phyloP scores from a whole-genome alignment of 1,140 invertebrate species.

The Drosophila elegans region DNA sequence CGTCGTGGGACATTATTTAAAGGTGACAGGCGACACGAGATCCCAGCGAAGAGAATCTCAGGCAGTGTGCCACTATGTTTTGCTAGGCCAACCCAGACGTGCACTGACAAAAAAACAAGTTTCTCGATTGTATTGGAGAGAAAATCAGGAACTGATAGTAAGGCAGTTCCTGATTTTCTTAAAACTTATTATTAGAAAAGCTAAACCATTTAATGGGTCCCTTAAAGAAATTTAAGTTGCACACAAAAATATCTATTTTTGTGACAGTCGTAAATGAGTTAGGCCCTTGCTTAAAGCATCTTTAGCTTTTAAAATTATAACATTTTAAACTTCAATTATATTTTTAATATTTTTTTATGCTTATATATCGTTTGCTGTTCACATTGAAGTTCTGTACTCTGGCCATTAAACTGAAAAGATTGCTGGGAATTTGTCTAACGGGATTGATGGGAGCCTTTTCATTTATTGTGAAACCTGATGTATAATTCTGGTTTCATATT shows the following conservation, averaged over 20 bases:
- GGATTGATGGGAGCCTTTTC: not conserved
- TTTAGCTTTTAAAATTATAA: too few species aligned
- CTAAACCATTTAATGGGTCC: too few species aligned
- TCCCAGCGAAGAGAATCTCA: slow-evolving; percentile 56
- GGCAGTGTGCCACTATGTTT: slow-evolving; percentile 47
- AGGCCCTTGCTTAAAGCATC: too few species aligned
- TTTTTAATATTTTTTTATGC: too few species aligned
- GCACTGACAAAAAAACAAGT: not conserved
- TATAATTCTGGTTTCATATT: not conserved
- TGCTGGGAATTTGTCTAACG: not conserved
- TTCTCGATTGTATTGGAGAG: not conserved
- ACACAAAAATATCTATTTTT: too few species aligned
- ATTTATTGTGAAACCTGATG: not conserved
- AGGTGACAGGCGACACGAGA: slow-evolving; percentile 78
- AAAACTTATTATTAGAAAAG: too few species aligned
- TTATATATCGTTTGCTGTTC: too few species aligned
- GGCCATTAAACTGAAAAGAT: not conserved
- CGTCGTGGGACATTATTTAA: slow-evolving; percentile 81
- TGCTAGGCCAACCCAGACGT: slow-evolving; percentile 11
- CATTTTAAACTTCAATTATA: too few species aligned
- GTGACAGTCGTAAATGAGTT: too few species aligned
- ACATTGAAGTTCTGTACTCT: not conserved
- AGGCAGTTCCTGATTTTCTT: too few species aligned
- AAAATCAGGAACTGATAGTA: too few species aligned
- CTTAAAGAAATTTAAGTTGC: too few species aligned